These are phyloP conservation scores for Furnarius figulus DNA, from an alignment of 2,113 vertebrate genomes.

Conservation along the genomic window DNA sequence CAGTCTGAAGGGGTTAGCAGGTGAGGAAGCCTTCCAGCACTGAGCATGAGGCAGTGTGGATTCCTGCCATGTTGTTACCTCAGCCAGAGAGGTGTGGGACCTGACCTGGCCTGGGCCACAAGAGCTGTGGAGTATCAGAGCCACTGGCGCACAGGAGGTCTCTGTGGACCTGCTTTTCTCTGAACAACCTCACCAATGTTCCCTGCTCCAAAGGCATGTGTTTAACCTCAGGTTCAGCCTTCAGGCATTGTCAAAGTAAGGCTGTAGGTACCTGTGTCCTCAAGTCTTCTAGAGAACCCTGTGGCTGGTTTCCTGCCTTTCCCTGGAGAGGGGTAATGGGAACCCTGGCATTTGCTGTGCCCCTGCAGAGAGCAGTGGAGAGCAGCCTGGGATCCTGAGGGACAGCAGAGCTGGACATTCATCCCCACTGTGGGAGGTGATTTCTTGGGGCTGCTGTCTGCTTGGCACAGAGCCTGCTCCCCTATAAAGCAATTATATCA, in stretches of 20 bases:
- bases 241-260: fast-evolving
- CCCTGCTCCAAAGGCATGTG: fast-evolving
- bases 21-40: neutral
- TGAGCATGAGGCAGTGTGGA: fast-evolving
- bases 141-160: neutral
- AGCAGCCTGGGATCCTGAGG: neutral
- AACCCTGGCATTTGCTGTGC: fast-evolving
- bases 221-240: too few relatives aligned
- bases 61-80: fast-evolving
- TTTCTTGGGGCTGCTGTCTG: neutral
- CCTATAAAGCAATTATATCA: fast-evolving
- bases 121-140: neutral
- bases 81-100: neutral
- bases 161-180: too few relatives aligned
- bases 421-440: fast-evolving
- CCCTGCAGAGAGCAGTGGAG: fast-evolving
- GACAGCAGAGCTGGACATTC: neutral
- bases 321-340: neutral
- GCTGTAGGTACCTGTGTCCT: neutral
- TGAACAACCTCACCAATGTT: fast-evolving
- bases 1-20: neutral
- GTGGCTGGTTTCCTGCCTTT: fast-evolving
- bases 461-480: neutral
- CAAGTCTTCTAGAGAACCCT: neutral
- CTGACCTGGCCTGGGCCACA: neutral